A percentile compares a stretch with the other conserved stretches of the same genome.
These are phyloP conservation scores for Peromyscus leucopus DNA, from an alignment of 2,113 vertebrate species.

Conservation along the genomic window DNA sequence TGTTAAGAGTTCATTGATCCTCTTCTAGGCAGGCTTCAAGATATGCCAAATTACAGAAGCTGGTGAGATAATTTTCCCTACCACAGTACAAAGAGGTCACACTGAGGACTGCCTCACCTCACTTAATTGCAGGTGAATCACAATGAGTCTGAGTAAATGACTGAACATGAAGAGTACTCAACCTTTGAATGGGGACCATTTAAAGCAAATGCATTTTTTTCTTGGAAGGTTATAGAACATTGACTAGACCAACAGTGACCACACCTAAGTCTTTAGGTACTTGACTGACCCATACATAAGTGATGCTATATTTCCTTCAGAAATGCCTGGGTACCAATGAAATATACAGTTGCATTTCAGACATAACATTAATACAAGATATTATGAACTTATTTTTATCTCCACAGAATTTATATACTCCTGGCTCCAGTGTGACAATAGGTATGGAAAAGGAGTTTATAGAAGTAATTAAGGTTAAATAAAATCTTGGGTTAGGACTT, in stretches of 20 bases:
- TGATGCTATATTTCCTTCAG: background rate
- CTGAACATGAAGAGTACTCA: background rate
- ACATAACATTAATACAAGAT: background rate
- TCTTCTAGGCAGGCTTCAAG: background rate
- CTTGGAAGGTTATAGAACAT: background rate
- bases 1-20: background rate
- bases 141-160: background rate
- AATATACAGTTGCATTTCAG: background rate
- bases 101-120: background rate
- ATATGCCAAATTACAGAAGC: background rate
- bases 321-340: background rate
- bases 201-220: background rate
- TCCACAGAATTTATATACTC: background rate
- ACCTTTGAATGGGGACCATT: background rate
- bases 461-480: background rate
- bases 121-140: background rate
- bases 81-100: background rate
- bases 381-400: background rate
- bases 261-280: background rate
- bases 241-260: background rate
- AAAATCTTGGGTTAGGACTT: background rate
- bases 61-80: background rate
- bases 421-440: background rate
- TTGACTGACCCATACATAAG: background rate
- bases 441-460: background rate